Percentiles rank a stretch among this genome's conserved stretches.
phyloP scores from a whole-genome alignment of 2,113 vertebrate species.

The Orientallactaga bullata region DNA sequence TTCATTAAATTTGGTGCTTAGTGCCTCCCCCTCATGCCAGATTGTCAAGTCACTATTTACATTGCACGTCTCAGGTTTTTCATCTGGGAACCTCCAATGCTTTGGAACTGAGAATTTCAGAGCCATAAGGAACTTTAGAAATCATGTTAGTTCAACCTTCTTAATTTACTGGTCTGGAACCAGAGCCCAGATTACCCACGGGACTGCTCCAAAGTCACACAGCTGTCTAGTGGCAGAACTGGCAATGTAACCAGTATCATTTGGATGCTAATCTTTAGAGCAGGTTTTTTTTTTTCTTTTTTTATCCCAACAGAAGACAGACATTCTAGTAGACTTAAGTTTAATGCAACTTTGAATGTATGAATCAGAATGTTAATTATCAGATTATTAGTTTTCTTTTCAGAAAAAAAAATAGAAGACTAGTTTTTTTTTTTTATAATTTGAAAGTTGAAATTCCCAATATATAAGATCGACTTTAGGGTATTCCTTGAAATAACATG shows the following conservation, averaged over 20 bases:
- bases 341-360: background rate
- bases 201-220: constrained; percentile 43
- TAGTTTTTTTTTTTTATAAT: constrained; percentile 15
- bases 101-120: constrained; percentile 54
- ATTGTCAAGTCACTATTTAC: constrained; percentile 46
- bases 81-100: background rate
- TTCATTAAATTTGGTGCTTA: background rate
- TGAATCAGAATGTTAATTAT: constrained; percentile 8
- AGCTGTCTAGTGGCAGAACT: constrained; percentile 46
- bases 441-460: background rate
- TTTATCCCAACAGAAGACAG: constrained; percentile 49
- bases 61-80: background rate
- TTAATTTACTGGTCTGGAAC: constrained; percentile 51
- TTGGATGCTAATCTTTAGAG: constrained; percentile 28
- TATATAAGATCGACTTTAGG: background rate
- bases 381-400: background rate
- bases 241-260: background rate
- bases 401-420: background rate
- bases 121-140: constrained; percentile 56
- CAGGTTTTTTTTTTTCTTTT: constrained; percentile 33
- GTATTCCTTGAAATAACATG: background rate
- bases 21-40: background rate
- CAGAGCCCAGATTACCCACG: constrained; percentile 31
- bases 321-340: constrained; percentile 36
- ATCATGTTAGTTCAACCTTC: constrained; percentile 15